Evolutionary conservation across 2,888 invertebrate species (phyloP), one percentile per base, ranked within the genome.

Genomic region (Agrypnus murinus): DNA sequence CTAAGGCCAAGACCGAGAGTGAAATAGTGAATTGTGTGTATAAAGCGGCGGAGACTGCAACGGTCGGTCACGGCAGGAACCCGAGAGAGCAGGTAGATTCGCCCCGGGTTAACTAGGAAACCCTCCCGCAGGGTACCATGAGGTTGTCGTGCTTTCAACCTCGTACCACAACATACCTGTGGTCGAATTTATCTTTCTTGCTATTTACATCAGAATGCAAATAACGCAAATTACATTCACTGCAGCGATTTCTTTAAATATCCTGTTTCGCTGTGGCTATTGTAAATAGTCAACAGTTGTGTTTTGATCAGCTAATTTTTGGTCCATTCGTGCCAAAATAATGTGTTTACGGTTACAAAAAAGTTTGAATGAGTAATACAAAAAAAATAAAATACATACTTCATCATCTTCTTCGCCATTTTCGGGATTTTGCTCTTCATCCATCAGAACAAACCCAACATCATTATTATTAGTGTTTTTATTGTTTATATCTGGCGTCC

Each of bases 381-480:
- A 45, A 17, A n/a, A n/a, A n/a, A n/a, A n/a, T n/a, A 25, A 25
- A 32, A 75, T 77, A 80, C 85, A 76, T 82, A 84, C 85, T 75
- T 81, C 81, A 40, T 84, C 85, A 25, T 85, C 84, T 32, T 84
- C 84, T 32, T 81, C 81, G 55, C 81, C 80, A 50, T 83, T 82
- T 69, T 83, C 81, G 48, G 75, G 78, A 58, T 78, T 78, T 31
- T 74, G 78, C 2, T 84, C 84, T 15, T 84, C 85, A 48, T 86
- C 85, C 81, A 87, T 85, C 69, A 87, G 81, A 50, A 86, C 86
- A 76, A 87, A 87, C 9, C 83, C 82, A n/a, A 87, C 86, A 74
- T 87, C 86, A 75, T 85, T 85, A 76, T 84, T 86, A 79, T 84
- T 86, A 64, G 71, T 79, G 63, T 81, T 82, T 68, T 83, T 83